A percentile compares a stretch with the other conserved stretches of the same genome.
Conservation (phyloP, 2,797 vertebrate species). For the Halcyon badia region DNA sequence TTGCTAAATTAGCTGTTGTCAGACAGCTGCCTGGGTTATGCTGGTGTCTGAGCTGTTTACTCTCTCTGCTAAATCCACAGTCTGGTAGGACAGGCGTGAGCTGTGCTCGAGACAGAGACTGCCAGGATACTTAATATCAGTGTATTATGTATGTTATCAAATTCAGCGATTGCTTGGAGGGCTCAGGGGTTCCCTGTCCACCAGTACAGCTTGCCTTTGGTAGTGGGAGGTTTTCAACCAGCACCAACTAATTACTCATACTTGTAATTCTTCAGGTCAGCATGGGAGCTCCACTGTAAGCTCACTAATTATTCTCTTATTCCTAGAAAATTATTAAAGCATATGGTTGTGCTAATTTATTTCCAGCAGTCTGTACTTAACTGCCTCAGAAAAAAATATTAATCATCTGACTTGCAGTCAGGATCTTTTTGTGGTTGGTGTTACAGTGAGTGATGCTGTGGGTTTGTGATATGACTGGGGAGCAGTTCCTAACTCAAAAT, state of each 20-base stretch:
- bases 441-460: background rate
- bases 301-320: background rate
- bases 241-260: background rate
- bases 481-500: background rate
- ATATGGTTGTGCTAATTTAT: background rate
- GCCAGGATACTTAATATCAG: background rate
- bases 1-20: conserved; percentile 89
- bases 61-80: conserved; percentile 49
- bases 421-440: background rate
- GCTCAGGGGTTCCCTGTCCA: background rate
- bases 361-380: background rate
- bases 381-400: background rate
- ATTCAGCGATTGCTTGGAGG: background rate
- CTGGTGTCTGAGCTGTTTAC: conserved; percentile 60
- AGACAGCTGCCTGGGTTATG: conserved; percentile 84
- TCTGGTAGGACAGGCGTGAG: background rate
- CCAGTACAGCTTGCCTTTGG: background rate
- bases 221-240: background rate
- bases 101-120: background rate
- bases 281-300: background rate
- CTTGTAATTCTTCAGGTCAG: background rate
- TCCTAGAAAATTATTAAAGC: background rate
- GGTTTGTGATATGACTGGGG: background rate
- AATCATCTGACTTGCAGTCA: background rate
- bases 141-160: background rate